Evolutionary conservation across 2,797 vertebrate species (phyloP).

Genomic region (Balearica regulorum): DNA sequence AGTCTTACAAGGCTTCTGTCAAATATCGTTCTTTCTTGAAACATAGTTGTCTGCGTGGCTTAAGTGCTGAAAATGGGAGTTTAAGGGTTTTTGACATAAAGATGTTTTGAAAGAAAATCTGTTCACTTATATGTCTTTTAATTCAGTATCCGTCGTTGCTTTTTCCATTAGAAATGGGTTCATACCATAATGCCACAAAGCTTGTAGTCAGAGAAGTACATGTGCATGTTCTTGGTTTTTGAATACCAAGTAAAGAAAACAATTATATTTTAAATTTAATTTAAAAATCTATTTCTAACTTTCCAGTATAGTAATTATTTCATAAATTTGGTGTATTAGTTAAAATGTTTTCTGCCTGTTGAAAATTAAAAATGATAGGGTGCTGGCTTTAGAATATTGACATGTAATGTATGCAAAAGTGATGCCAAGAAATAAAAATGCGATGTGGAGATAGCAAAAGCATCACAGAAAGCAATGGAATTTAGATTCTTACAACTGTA

Average conservation of each 20-base stretch:
- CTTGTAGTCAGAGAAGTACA: background rate
- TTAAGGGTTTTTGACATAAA: background rate
- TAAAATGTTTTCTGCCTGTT: background rate
- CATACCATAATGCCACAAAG: background rate
- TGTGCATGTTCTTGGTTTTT: background rate
- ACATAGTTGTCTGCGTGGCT: background rate
- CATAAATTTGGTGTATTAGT: background rate
- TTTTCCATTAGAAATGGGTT: background rate
- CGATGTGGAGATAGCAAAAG: accelerated
- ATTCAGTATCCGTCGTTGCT: background rate
- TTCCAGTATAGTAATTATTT: background rate
- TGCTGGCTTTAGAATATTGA: background rate
- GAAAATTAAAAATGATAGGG: background rate
- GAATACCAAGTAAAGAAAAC: background rate
- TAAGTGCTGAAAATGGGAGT: background rate
- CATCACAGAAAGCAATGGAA: background rate
- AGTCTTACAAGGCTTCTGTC: background rate
- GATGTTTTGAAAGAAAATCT: background rate
- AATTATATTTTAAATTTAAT: background rate
- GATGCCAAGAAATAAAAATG: background rate
- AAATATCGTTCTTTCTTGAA: background rate
- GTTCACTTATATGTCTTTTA: background rate
- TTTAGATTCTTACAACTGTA: background rate
- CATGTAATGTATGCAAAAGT: background rate
- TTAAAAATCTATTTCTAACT: background rate